Base-by-base conservation (phyloP, 2,113 vertebrate species). In the Macquaria ambigua region DNA sequence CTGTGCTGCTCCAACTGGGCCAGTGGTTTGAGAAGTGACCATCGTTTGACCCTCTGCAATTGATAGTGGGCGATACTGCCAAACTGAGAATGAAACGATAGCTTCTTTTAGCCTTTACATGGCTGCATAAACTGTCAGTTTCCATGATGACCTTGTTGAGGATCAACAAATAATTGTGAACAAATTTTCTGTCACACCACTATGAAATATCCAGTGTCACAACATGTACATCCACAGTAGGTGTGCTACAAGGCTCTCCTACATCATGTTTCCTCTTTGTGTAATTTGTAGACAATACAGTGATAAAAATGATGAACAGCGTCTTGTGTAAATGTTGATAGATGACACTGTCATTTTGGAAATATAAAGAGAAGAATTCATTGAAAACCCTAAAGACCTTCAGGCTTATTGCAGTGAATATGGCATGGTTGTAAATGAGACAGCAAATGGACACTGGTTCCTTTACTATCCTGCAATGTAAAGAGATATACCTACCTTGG, bases 341-440 rank as follows among this genome's bases (percentile, higher is more conserved):
- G 75, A 82, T 79, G n/a, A 39, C 37, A 21, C 46, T 52, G 64
- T 75, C 52, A 67, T 53, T 64, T 52, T 74, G 70, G 64, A 23
- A 81, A 84, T 48, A 55, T 85, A 66, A 73, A 69, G 34, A 41
- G 76, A 62, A n/a, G 39, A 68, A 66, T 37, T 39, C 31, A 61
- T 25, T 52, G 74, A 68, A 83, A 88, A 78, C 46, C 43, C 83
- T 58, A 31, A 28, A 83, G 67, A 78, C 37, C 37, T 69, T 63
- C 76, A 79, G 82, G 69, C 55, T 50, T 62, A 64, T 25, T 43
- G 52, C 21, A 4, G 67, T 48, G 77, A 34, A 58, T 25, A 20
- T 39, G 37, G 31, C 58, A 46, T 28, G 20, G 77, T 16, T 69
- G 58, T 56, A 68, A 68, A 78, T 48, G 72, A 77, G 6, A 77